phyloP scores from a whole-genome alignment of 1,140 invertebrate species.

The Brachionus rotundiformis region DNA sequence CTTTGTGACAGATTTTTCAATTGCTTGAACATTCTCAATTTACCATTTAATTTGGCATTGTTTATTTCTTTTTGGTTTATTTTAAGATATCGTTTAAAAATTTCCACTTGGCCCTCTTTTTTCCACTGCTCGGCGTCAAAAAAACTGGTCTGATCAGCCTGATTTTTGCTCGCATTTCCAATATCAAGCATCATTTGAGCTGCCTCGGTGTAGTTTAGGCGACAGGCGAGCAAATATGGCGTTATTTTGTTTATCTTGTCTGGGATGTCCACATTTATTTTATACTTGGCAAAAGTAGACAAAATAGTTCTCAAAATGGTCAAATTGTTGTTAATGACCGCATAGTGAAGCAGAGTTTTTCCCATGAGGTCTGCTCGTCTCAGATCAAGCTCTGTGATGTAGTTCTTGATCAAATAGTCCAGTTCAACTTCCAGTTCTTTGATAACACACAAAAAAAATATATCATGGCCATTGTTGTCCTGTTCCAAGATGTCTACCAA shows the following conservation, averaged over 20 bases:
- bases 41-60: slow-evolving; percentile 33
- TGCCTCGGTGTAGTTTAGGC: slow-evolving; percentile 23
- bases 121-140: slow-evolving; percentile 45
- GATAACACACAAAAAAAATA: slow-evolving; percentile 32
- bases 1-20: slow-evolving; percentile 1
- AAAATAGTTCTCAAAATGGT: neutral
- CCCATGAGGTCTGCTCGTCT: neutral
- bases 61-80: slow-evolving; percentile 42
- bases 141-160: neutral
- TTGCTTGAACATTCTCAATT: slow-evolving; percentile 26
- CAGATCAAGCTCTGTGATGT: neutral
- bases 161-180: slow-evolving; percentile 33
- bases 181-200: slow-evolving; percentile 3
- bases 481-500: neutral
- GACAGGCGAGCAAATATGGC: slow-evolving; percentile 49
- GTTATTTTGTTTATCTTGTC: slow-evolving; percentile 44
- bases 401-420: slow-evolving; percentile 2
- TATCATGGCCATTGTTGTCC: slow-evolving; percentile 22
- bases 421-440: neutral
- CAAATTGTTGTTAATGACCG: slow-evolving; percentile 30
- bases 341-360: slow-evolving; percentile 41
- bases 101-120: slow-evolving; percentile 46
- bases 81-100: slow-evolving; percentile 37
- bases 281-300: neutral
- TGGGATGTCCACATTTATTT: slow-evolving; percentile 42